Evolutionary conservation across 2,888 invertebrate species (phyloP).

Genomic region (Lottia scabra): DNA sequence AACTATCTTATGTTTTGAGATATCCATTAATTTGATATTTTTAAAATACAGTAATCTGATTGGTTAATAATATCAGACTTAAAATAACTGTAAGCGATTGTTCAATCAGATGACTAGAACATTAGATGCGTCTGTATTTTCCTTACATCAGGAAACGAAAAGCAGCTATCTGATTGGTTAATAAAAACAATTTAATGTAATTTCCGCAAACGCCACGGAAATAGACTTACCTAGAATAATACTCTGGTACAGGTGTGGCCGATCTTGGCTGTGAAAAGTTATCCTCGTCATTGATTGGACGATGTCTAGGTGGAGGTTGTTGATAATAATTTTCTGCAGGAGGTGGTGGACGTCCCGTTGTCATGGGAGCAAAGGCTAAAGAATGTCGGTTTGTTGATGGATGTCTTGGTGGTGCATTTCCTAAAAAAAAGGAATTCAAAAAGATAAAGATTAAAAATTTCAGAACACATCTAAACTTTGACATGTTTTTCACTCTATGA

Average conservation of each 20-base stretch:
- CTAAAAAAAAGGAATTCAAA: conserved; percentile 18
- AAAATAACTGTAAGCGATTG: no score
- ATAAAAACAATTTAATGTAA: no score
- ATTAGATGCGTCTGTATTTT: no score
- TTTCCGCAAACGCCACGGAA: no score
- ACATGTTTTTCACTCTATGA: no score
- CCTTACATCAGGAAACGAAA: no score
- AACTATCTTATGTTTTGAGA: no score
- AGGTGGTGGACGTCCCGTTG: conserved; percentile 24
- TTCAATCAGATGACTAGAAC: no score
- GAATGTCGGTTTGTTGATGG: conserved; percentile 35
- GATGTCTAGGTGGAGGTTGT: conserved; percentile 1
- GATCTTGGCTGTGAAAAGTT: conserved; percentile 3
- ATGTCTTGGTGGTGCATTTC: conserved; percentile 35
- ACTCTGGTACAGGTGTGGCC: conserved; percentile 47
- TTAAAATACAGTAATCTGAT: no score
- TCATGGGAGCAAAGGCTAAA: conserved; percentile 46
- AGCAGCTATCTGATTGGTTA: no score
- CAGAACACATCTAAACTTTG: not conserved
- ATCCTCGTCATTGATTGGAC: conserved; percentile 10
- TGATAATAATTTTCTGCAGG: conserved; percentile 1
- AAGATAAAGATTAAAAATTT: not conserved
- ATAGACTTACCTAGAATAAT: conserved; percentile 18
- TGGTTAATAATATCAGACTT: no score
- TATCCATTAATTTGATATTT: no score